phyloP scores from a whole-genome alignment of 2,888 invertebrate genomes.

The Mylabris sibirica region DNA sequence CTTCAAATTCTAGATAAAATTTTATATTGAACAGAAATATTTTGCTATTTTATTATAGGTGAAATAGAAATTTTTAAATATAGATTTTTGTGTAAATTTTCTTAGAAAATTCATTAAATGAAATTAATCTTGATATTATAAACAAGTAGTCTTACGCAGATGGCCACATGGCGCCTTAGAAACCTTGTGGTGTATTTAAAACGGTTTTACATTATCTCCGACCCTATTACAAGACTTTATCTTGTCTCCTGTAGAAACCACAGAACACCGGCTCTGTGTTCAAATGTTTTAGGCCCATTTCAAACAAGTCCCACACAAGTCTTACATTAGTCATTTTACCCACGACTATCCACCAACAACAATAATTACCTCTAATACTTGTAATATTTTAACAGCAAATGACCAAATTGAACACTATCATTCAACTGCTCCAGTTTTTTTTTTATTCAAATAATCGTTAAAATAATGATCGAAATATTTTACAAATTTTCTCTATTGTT shows the following conservation, averaged over 20 bases:
- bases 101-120: conserved; percentile 21
- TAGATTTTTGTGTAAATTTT: conserved; percentile 16
- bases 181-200: conserved; percentile 11
- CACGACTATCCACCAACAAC: conserved; percentile 18
- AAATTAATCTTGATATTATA: conserved; percentile 20
- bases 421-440: conserved; percentile 8
- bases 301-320: conserved; percentile 31
- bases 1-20: conserved; percentile 22
- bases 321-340: conserved; percentile 24
- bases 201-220: conserved; percentile 4
- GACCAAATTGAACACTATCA: background rate
- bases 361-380: conserved; percentile 10
- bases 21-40: conserved; percentile 16
- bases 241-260: conserved; percentile 31
- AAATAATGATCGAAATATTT: background rate
- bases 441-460: background rate
- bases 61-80: background rate
- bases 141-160: conserved; percentile 12
- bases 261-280: conserved; percentile 25
- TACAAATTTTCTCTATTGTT: background rate
- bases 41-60: conserved; percentile 1
- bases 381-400: background rate
- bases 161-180: conserved; percentile 5
- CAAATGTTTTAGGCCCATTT: conserved; percentile 32
- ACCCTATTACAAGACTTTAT: conserved; percentile 12